Conservation (phyloP, 2,797 vertebrate genomes). For the Arnoldichthys spilopterus region DNA sequence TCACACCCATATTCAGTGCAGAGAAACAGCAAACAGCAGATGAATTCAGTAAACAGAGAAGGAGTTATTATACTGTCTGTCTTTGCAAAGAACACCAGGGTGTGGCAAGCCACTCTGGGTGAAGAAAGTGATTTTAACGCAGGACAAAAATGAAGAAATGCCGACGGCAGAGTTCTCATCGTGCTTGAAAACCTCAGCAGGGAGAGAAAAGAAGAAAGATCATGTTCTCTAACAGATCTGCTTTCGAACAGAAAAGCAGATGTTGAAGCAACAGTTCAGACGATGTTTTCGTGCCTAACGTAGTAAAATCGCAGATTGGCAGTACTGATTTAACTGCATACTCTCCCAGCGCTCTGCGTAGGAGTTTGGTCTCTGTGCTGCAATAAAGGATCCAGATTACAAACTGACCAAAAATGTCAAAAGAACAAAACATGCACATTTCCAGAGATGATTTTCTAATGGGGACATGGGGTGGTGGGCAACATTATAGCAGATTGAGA, state of each 20-base stretch:
- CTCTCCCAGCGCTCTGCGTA: conserved; percentile 36
- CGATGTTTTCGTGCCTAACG: background rate
- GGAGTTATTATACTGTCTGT: conserved; percentile 60
- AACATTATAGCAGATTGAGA: background rate
- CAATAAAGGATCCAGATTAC: conserved; percentile 46
- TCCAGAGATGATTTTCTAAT: conserved; percentile 31
- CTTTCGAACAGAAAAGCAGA: conserved; percentile 14
- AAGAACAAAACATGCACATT: conserved; percentile 53
- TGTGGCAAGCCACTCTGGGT: conserved; percentile 64
- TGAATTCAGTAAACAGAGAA: conserved; percentile 60
- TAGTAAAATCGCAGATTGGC: conserved; percentile 10
- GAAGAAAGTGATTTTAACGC: conserved; percentile 61
- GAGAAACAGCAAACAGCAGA: conserved; percentile 59
- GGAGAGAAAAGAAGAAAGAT: background rate
- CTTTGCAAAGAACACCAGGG: conserved; percentile 66
- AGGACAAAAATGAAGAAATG: conserved; percentile 41
- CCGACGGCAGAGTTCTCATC: conserved; percentile 36
- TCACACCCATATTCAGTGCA: conserved; percentile 55
- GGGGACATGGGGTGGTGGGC: conserved; percentile 18
- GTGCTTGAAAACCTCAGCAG: conserved; percentile 1
- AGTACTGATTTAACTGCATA: conserved; percentile 16
- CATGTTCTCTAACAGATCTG: conserved; percentile 2
- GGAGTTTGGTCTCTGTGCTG: conserved; percentile 45
- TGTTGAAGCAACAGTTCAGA: conserved; percentile 30
- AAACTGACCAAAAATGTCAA: conserved; percentile 48